Percentiles rank a stretch among this genome's conserved stretches.
Evolutionary conservation across 1,140 invertebrate genomes (phyloP).

Genomic region (Ceratitis capitata): DNA sequence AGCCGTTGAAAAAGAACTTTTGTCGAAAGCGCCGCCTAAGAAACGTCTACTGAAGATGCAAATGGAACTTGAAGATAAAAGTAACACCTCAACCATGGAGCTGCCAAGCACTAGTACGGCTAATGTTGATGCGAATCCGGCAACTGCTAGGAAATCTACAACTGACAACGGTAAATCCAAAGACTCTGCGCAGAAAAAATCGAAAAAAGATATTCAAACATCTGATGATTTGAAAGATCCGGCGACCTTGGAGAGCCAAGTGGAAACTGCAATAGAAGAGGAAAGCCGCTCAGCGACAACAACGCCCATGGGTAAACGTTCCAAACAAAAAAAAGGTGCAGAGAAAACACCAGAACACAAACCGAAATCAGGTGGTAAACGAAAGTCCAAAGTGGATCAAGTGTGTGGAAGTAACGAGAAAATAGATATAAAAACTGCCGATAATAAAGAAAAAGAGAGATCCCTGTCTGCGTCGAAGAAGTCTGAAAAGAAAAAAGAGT

Average conservation of each 20-base stretch:
- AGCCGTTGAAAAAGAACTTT: not conserved
- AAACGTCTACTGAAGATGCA: not conserved
- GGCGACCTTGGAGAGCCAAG: not conserved
- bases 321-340: not conserved
- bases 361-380: not conserved
- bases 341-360: not conserved
- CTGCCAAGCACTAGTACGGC: not conserved
- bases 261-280: not conserved
- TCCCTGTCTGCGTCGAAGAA: not conserved
- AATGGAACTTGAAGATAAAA: not conserved
- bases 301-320: not conserved
- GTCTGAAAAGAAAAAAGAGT: slow-evolving; percentile 5
- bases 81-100: not conserved
- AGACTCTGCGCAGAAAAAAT: slow-evolving; percentile 3
- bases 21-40: not conserved
- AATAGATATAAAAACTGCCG: not conserved
- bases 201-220: not conserved
- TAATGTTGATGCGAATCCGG: not conserved
- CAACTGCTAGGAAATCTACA: not conserved
- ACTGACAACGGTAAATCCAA: not conserved
- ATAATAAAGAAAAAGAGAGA: not conserved
- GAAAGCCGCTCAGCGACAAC: slow-evolving; percentile 15
- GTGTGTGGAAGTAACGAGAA: not conserved
- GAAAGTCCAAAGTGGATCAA: slow-evolving; percentile 1
- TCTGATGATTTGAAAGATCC: not conserved